These are phyloP conservation scores for Dipus sagitta DNA, from an alignment of 2,797 vertebrate species.

Conservation along the genomic window DNA sequence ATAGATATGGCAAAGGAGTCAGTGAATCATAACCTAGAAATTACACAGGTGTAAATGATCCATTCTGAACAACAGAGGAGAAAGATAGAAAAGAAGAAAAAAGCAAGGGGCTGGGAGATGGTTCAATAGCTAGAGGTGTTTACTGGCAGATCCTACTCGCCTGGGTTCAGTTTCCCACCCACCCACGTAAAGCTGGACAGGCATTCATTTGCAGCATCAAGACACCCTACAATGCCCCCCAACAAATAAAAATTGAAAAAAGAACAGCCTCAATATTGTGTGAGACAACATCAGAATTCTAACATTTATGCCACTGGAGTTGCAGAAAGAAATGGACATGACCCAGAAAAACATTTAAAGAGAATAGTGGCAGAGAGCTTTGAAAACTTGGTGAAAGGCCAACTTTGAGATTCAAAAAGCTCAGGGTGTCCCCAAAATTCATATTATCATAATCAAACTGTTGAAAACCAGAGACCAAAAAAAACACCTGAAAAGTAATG, in stretches of 20 bases:
- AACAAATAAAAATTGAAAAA: too few relatives aligned
- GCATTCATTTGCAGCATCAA: too few relatives aligned
- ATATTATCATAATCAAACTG: conserved; percentile 6
- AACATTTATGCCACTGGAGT: not conserved
- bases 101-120: not conserved
- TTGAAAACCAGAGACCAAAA: not conserved
- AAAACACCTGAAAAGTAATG: conserved; percentile 23
- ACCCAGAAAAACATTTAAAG: not conserved
- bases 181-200: too few relatives aligned
- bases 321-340: not conserved
- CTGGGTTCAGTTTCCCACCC: too few relatives aligned
- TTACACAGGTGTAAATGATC: conserved; percentile 13
- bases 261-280: not conserved
- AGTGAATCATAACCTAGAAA: conserved; percentile 18
- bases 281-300: conserved; percentile 1
- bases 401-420: conserved; percentile 5
- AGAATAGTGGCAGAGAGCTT: not conserved
- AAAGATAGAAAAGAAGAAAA: not conserved
- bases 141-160: too few relatives aligned
- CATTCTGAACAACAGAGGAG: not conserved
- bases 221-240: too few relatives aligned
- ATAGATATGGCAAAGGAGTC: conserved; percentile 14
- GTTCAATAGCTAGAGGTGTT: too few relatives aligned
- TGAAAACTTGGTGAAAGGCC: conserved; percentile 9
- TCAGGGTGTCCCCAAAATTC: not conserved